A percentile compares a stretch with the other conserved stretches of the same genome.
These are phyloP conservation scores for Sinocyclocheilus grahami DNA, from an alignment of 2,113 vertebrate genomes.

Conservation along the genomic window DNA sequence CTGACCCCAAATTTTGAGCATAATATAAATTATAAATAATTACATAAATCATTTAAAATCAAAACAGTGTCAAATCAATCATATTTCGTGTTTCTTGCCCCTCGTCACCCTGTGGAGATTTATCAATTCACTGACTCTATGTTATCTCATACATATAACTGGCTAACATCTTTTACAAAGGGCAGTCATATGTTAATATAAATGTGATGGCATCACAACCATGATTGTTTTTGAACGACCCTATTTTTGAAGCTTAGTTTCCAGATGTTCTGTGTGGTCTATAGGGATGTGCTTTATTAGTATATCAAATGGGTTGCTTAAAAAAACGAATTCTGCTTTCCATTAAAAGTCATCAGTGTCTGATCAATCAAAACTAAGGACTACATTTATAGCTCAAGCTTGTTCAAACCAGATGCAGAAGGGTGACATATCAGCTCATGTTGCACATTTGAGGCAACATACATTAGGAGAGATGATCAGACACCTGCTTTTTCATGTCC, in stretches of 20 bases:
- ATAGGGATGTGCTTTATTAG: not conserved
- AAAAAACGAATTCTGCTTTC: not conserved
- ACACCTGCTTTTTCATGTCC: slow-evolving; percentile 6
- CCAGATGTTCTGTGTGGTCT: not conserved
- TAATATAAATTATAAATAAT: not conserved
- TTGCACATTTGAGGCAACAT: not conserved
- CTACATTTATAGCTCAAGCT: not conserved
- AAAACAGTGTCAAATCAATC: not conserved
- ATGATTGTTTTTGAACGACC: not conserved
- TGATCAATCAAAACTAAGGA: not conserved
- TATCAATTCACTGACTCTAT: not conserved
- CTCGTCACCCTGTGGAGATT: not conserved
- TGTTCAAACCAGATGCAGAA: not conserved
- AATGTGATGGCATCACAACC: not conserved
- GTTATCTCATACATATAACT: not conserved
- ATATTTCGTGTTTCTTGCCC: not conserved
- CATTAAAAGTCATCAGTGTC: not conserved
- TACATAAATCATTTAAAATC: not conserved
- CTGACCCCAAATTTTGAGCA: not conserved
- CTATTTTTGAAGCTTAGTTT: not conserved
- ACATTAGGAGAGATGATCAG: not conserved
- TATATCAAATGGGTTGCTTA: not conserved
- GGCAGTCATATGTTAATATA: not conserved
- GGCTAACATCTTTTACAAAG: not conserved
- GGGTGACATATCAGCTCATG: not conserved